These are phyloP conservation scores for Lasioglossum leucozonium DNA, from an alignment of 2,888 invertebrate species.

Conservation along the genomic window DNA sequence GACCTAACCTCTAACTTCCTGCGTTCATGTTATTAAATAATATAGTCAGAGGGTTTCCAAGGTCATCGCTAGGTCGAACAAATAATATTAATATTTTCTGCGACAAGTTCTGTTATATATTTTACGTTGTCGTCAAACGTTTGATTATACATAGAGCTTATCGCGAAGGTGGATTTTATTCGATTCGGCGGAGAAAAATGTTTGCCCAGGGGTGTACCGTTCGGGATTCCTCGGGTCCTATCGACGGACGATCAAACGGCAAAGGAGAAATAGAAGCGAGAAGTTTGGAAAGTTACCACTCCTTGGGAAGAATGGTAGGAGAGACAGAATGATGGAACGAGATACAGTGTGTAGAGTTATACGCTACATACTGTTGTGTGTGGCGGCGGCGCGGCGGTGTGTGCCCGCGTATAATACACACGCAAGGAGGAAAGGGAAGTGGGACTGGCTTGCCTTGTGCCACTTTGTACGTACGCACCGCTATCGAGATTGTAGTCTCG, in stretches of 20 bases:
- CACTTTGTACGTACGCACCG: conserved; percentile 62
- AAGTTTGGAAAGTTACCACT: conserved; percentile 63
- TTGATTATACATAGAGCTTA: no score
- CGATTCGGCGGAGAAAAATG: not conserved
- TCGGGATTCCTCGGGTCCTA: not conserved
- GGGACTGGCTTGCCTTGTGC: conserved; percentile 71
- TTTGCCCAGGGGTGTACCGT: not conserved
- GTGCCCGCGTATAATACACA: conserved; percentile 10
- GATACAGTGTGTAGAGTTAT: conserved; percentile 24
- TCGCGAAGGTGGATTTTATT: no score
- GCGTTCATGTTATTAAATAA: no score
- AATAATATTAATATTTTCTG: no score
- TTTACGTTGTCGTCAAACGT: no score
- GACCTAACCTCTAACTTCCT: no score
- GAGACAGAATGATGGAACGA: conserved; percentile 49
- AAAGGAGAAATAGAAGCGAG: conserved; percentile 33
- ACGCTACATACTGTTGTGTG: not conserved
- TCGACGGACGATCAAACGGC: conserved; percentile 4
- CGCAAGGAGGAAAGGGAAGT: conserved; percentile 67
- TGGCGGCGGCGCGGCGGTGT: not conserved
- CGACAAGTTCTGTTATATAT: no score
- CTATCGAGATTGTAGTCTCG: conserved; percentile 62
- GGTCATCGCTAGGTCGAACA: no score
- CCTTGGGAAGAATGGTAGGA: conserved; percentile 45
- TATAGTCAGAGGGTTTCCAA: no score